These are phyloP conservation scores for Lithosia quadra DNA, from an alignment of 2,888 invertebrate genomes.

Conservation along the genomic window DNA sequence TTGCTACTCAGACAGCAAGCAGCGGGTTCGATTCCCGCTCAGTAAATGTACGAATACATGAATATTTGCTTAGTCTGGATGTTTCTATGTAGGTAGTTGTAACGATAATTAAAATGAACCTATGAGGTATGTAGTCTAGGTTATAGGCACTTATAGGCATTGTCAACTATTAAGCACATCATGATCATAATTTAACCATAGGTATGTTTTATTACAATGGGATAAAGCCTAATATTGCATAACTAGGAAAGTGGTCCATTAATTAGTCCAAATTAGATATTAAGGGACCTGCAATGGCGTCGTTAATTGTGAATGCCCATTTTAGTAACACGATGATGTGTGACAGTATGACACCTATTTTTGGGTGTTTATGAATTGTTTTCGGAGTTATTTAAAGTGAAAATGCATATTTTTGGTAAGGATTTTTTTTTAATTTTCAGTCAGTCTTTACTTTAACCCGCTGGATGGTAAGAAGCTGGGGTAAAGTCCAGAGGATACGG, in stretches of 20 bases:
- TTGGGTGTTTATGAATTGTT: slow-evolving; percentile 15
- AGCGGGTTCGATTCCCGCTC: no score
- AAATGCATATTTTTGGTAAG: slow-evolving; percentile 23
- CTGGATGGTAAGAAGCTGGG: no score
- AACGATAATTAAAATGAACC: no score
- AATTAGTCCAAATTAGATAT: slow-evolving; percentile 51
- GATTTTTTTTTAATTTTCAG: neutral
- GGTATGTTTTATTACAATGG: slow-evolving; percentile 16
- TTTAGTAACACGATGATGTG: slow-evolving; percentile 38
- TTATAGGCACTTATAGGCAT: no score
- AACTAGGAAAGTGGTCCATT: slow-evolving; percentile 35
- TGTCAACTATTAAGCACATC: neutral
- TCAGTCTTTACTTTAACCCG: no score
- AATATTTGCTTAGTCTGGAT: no score
- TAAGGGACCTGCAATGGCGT: slow-evolving; percentile 38
- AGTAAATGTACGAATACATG: no score
- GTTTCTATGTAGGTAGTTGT: no score
- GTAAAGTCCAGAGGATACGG: no score
- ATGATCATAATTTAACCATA: slow-evolving; percentile 9
- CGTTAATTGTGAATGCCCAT: slow-evolving; percentile 41
- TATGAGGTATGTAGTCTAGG: no score
- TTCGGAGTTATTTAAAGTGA: slow-evolving; percentile 20
- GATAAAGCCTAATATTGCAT: slow-evolving; percentile 37
- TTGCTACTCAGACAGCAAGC: no score
- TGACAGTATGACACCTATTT: slow-evolving; percentile 32